Percentiles rank a stretch among this genome's conserved stretches.
phyloP scores from a whole-genome alignment of 2,797 vertebrate genomes.

The Zalophus californianus region DNA sequence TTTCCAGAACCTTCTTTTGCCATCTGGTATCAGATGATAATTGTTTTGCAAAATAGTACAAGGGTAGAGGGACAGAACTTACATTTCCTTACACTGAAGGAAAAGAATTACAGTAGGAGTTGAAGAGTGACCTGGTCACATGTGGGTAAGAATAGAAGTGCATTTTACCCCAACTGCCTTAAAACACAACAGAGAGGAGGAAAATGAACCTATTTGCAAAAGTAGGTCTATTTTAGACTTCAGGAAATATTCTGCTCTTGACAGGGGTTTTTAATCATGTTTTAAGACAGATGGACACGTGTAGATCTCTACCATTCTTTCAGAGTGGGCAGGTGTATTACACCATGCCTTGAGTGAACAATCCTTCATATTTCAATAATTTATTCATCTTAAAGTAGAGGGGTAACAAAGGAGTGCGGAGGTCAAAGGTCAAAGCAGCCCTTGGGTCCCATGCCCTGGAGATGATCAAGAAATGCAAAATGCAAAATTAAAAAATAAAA shows the following conservation, averaged over 20 bases:
- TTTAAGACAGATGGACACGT: neutral
- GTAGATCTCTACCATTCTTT: neutral
- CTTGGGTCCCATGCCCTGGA: neutral
- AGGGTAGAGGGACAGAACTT: neutral
- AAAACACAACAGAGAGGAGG: neutral
- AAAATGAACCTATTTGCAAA: conserved; percentile 14
- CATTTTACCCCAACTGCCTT: neutral
- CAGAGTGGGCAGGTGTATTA: neutral
- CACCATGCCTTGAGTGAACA: neutral
- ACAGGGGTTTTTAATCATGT: neutral
- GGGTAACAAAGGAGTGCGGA: neutral
- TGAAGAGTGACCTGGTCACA: neutral
- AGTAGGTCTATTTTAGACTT: neutral
- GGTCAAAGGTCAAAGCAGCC: neutral
- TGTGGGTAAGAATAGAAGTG: neutral
- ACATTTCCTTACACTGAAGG: neutral
- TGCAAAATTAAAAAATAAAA: neutral
- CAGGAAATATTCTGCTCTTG: neutral
- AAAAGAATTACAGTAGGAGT: neutral
- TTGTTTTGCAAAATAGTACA: conserved; percentile 19
- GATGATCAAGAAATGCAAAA: neutral
- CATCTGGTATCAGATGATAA: neutral
- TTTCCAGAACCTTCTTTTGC: conserved; percentile 32
- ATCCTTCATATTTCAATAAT: neutral
- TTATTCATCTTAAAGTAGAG: neutral